A percentile compares a stretch with the other conserved stretches of the same genome.
These are phyloP conservation scores for Semotilus atromaculatus DNA, from an alignment of 2,797 vertebrate species.

Conservation along the genomic window DNA sequence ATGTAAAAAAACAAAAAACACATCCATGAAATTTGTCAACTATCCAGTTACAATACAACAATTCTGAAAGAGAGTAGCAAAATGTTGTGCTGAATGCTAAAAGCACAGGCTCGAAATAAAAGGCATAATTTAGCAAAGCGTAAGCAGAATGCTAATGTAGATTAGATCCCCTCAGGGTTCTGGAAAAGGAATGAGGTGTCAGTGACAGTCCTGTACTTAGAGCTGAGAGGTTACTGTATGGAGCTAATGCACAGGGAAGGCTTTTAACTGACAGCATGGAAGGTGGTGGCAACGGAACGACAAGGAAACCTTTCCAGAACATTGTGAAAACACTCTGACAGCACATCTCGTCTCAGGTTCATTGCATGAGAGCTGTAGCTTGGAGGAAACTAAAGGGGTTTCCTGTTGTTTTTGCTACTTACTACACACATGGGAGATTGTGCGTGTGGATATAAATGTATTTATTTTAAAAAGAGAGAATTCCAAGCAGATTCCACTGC, in stretches of 20 bases:
- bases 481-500: neutral
- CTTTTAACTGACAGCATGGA: constrained; percentile 27
- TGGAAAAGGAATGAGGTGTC: constrained; percentile 1
- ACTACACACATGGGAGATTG: constrained; percentile 28
- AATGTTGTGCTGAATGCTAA: neutral
- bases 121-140: neutral
- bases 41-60: neutral
- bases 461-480: constrained; percentile 35
- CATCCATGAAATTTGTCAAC: neutral
- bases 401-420: constrained; percentile 42
- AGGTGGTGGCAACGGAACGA: constrained; percentile 2
- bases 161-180: constrained; percentile 10
- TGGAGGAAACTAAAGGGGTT: constrained; percentile 4
- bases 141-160: constrained; percentile 10
- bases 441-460: neutral
- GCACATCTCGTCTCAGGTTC: neutral
- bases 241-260: neutral
- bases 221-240: constrained; percentile 18
- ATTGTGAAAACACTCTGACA: neutral
- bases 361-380: constrained; percentile 32
- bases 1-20: neutral
- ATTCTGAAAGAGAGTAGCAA: neutral
- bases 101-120: neutral
- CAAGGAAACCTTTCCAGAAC: neutral
- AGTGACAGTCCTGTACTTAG: constrained; percentile 27